Percentiles rank a stretch among this genome's conserved stretches.
Conservation (phyloP, 2,888 invertebrate species). For the Priapulus caudatus region DNA sequence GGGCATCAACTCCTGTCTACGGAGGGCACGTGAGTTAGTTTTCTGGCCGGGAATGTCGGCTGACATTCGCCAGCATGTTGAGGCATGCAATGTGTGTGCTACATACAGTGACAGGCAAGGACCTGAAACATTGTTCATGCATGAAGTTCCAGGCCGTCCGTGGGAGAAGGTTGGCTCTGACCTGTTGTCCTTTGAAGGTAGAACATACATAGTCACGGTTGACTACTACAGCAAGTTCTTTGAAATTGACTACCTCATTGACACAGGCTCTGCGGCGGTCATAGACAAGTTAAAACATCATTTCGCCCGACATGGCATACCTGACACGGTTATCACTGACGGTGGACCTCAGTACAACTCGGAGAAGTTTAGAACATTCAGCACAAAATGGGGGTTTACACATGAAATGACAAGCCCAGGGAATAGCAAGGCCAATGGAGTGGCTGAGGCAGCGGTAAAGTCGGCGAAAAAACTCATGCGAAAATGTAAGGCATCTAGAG, state of each 20-base stretch:
- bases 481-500: neutral
- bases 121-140: neutral
- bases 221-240: neutral
- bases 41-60: neutral
- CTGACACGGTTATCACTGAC: neutral
- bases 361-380: neutral
- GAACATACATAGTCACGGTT: neutral
- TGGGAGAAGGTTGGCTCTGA: slow-evolving; percentile 1
- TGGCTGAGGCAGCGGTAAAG: neutral
- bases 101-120: neutral
- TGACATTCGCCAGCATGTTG: neutral
- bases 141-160: neutral
- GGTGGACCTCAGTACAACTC: neutral
- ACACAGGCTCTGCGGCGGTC: neutral
- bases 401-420: neutral
- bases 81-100: neutral
- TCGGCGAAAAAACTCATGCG: neutral
- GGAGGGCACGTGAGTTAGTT: neutral
- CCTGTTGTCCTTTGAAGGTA: neutral
- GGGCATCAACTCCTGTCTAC: slow-evolving; percentile 1
- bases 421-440: neutral
- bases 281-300: neutral
- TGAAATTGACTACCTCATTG: neutral
- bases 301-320: neutral
- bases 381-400: neutral